A percentile compares a stretch with the other conserved stretches of the same genome.
Conservation (phyloP, 2,797 vertebrate species). For the Picus viridis region DNA sequence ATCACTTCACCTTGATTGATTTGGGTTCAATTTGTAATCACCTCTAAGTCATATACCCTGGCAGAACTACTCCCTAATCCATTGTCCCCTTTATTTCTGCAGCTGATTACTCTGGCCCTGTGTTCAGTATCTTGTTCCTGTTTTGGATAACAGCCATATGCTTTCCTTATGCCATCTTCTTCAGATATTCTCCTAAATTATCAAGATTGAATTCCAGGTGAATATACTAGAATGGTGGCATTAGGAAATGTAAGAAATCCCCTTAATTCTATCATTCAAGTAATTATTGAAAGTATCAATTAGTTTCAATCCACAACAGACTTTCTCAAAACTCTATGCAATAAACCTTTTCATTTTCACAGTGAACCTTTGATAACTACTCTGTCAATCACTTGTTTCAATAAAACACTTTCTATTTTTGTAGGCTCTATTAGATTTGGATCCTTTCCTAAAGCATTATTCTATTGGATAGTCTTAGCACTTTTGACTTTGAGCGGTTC, state of each 20-base stretch:
- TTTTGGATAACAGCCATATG: neutral
- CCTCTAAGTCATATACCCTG: neutral
- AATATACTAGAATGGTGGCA: neutral
- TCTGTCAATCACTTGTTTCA: constrained; percentile 11
- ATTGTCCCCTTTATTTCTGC: neutral
- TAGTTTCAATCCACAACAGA: neutral
- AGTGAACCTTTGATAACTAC: neutral
- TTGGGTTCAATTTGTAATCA: neutral
- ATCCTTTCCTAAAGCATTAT: neutral
- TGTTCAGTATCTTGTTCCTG: neutral
- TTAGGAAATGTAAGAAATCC: neutral
- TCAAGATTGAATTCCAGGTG: neutral
- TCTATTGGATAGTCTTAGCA: neutral
- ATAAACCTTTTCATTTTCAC: neutral
- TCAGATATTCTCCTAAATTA: neutral
- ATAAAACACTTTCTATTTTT: neutral
- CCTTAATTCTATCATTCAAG: neutral
- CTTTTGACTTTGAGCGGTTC: neutral
- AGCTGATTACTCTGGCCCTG: neutral
- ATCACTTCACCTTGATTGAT: neutral
- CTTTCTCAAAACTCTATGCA: neutral
- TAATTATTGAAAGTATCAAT: neutral
- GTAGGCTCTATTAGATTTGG: neutral
- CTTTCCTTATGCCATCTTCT: neutral
- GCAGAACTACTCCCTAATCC: neutral